Evolutionary conservation across 2,797 vertebrate species (phyloP).

Genomic region (Eptatretus atami): DNA sequence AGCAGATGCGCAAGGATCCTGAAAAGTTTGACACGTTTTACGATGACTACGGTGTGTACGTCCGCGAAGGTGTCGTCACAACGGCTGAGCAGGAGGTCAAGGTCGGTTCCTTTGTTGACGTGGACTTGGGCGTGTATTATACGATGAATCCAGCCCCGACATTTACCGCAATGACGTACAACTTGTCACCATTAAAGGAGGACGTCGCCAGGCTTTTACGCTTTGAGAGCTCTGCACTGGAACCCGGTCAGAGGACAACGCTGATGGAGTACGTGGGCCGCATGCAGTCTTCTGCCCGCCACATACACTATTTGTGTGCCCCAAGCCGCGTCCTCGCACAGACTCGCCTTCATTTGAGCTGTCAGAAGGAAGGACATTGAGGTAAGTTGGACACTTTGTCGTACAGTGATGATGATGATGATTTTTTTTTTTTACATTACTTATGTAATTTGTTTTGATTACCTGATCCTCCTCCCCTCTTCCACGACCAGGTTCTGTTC

Average conservation of each 20-base stretch:
- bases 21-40: background rate
- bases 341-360: conserved; percentile 78
- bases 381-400: too few species aligned
- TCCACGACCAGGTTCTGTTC: conserved; percentile 28
- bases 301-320: conserved; percentile 69
- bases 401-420: too few species aligned
- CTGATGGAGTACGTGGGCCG: conserved; percentile 40
- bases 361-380: conserved; percentile 41
- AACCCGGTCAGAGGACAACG: conserved; percentile 41
- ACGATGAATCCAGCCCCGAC: too few species aligned
- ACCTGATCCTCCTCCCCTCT: too few species aligned
- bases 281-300: conserved; percentile 56
- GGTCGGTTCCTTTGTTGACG: background rate
- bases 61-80: background rate
- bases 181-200: conserved; percentile 22
- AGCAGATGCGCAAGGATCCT: background rate
- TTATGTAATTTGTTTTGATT: too few species aligned
- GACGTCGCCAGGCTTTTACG: conserved; percentile 59
- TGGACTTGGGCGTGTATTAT: too few species aligned
- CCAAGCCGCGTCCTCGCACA: conserved; percentile 63
- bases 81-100: background rate
- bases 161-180: too few species aligned
- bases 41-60: background rate
- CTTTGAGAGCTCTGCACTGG: conserved; percentile 49
- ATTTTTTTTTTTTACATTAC: too few species aligned